Percentiles rank a stretch among this genome's conserved stretches.
Conservation (phyloP, 2,888 invertebrate genomes). For the Mactromeris polynyma region DNA sequence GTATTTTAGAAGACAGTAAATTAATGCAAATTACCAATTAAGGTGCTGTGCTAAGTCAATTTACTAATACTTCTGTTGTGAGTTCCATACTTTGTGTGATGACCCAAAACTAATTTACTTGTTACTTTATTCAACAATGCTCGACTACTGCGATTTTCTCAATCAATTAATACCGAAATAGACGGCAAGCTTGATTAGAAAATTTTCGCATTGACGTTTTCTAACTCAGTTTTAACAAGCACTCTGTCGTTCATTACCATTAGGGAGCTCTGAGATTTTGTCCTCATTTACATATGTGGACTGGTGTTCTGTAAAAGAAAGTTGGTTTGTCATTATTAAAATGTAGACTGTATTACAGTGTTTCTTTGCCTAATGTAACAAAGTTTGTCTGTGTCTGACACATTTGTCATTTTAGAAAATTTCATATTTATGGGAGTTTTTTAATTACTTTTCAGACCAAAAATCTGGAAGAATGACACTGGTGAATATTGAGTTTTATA, state of each 20-base stretch:
- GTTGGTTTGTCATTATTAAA: conserved; percentile 37
- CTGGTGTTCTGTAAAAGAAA: conserved; percentile 20
- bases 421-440: conserved; percentile 24
- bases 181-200: conserved; percentile 61
- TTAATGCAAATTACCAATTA: conserved; percentile 75
- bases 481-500: conserved; percentile 11
- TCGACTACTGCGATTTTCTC: conserved; percentile 66
- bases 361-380: conserved; percentile 31
- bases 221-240: conserved; percentile 68
- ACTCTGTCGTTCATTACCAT: conserved; percentile 57
- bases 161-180: conserved; percentile 70
- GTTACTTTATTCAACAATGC: conserved; percentile 67
- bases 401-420: conserved; percentile 42
- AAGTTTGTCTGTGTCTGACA: conserved; percentile 33
- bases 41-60: conserved; percentile 71
- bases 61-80: conserved; percentile 72
- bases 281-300: conserved; percentile 67
- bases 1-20: conserved; percentile 58
- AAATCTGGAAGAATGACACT: conserved; percentile 13
- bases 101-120: conserved; percentile 74
- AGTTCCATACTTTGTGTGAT: conserved; percentile 66
- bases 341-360: conserved; percentile 29
- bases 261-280: conserved; percentile 50
- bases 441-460: conserved; percentile 39
- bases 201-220: conserved; percentile 67